Percentiles rank a stretch among this genome's conserved stretches.
Conservation (phyloP, 2,797 vertebrate species). For the Petrocephalus sullivani region DNA sequence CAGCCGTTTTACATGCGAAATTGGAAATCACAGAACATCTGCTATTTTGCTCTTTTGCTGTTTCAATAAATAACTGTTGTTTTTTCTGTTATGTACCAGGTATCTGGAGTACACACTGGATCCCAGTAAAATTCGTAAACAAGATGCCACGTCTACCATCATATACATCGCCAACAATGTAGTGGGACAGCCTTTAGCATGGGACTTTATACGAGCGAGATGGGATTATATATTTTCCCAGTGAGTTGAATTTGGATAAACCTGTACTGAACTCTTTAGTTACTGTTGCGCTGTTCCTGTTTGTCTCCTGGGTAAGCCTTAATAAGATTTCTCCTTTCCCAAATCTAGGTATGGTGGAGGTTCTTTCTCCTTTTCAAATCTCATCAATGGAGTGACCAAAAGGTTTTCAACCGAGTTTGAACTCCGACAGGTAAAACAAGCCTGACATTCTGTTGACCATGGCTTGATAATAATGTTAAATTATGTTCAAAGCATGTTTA, state of each 20-base stretch:
- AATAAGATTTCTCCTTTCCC: not conserved
- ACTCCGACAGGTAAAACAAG: slow-evolving; percentile 67
- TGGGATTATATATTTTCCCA: slow-evolving; percentile 71
- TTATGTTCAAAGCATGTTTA: not conserved
- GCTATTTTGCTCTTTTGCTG: not conserved
- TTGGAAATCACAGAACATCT: not conserved
- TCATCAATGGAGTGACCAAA: slow-evolving; percentile 67
- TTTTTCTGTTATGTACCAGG: slow-evolving; percentile 48
- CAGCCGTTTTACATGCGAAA: not conserved
- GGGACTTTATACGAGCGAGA: slow-evolving; percentile 75
- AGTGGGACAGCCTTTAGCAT: slow-evolving; percentile 68
- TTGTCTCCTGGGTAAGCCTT: not conserved
- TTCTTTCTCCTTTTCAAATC: slow-evolving; percentile 78
- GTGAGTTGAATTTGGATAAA: slow-evolving; percentile 60
- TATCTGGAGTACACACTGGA: slow-evolving; percentile 72
- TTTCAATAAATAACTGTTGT: not conserved
- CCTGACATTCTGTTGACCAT: not conserved
- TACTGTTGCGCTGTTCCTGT: not conserved
- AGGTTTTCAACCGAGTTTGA: slow-evolving; percentile 70
- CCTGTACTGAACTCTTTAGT: not conserved
- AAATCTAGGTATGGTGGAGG: slow-evolving; percentile 71
- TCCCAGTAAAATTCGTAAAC: slow-evolving; percentile 71
- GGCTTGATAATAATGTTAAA: not conserved
- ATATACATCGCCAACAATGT: slow-evolving; percentile 67
- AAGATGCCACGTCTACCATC: slow-evolving; percentile 78